Base-by-base conservation (phyloP, 2,888 invertebrate species). In the Peribatodes rhomboidaria region DNA sequence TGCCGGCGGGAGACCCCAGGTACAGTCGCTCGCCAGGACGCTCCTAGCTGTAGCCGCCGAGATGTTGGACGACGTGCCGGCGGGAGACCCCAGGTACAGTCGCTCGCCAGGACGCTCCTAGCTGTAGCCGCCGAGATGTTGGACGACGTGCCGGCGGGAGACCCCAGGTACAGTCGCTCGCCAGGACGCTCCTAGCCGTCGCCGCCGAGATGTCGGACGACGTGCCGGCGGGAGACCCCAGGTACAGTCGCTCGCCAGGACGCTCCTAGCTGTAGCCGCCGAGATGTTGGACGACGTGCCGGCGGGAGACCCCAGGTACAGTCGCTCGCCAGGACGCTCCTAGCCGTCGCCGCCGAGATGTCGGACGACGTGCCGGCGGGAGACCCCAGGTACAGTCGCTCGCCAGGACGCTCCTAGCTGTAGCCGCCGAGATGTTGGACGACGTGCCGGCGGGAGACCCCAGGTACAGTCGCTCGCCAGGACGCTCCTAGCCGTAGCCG, bases 401-500 rank as follows among this genome's bases (percentile, higher is more conserved):
- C 41, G 7, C 3, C 41, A 37, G 11, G 10, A 82, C 84, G 81
- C 75, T 90, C 84, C 44, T 87, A 77, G 49, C 78, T 77, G 95
- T 98, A n/a, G 11, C 1, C 8, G 8, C 27, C 27, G 13, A 11
- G 9, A 94, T 98, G 75, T 94, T 98, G 60, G 97, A 98, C 83
- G 98, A 98, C 87, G 95, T 96, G 71, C 98, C 98, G 0, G 96
- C 97, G 0, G 96, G 97, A 13, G 99, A 99, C 94, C 98, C 98
- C 33, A 49, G 61, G 61, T 56, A 18, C 22, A n/a, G 10, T 13
- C 39, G 6, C 3, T 9, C 41, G 7, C 3, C 41, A 37, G 11
- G 10, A 82, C 84, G 81, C 75, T 90, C 84, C 44, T 87, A 77
- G 49, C 78, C 77, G 95, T 98, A n/a, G 11, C 1, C 8, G 8